phyloP scores from a whole-genome alignment of 2,888 invertebrate species.

The Drosophila leonis region DNA sequence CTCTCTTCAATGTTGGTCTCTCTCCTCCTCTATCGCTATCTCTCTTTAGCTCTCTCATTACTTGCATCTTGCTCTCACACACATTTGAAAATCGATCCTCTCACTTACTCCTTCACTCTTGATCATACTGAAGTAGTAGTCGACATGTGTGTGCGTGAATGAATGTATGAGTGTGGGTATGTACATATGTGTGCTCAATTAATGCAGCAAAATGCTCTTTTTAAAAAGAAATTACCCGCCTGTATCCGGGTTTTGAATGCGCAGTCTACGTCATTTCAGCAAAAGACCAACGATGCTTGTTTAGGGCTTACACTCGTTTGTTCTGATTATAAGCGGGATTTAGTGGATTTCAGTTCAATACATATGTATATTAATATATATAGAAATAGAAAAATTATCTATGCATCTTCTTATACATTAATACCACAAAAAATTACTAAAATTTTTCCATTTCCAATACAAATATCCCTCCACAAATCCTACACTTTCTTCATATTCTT shows the following conservation, averaged over 20 bases:
- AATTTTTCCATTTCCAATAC: no score
- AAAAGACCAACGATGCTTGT: slow-evolving; percentile 18
- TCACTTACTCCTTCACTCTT: slow-evolving; percentile 20
- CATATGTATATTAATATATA: not conserved
- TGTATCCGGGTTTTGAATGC: slow-evolving; percentile 42
- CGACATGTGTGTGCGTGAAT: not conserved
- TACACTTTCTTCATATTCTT: not conserved
- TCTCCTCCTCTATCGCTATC: slow-evolving; percentile 14
- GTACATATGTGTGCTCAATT: slow-evolving; percentile 51
- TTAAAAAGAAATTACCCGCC: slow-evolving; percentile 55
- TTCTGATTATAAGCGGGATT: not conserved
- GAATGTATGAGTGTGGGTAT: not conserved
- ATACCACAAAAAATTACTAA: no score
- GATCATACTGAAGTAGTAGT: slow-evolving; percentile 7
- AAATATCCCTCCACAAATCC: no score
- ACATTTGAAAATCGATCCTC: slow-evolving; percentile 2
- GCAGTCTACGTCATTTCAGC: slow-evolving; percentile 30
- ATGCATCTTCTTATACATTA: no score
- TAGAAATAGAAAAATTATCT: no score
- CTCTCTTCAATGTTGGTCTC: slow-evolving; percentile 32
- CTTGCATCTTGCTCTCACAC: slow-evolving; percentile 16
- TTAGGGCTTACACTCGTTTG: not conserved
- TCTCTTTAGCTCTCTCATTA: slow-evolving; percentile 5
- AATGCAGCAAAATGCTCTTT: slow-evolving; percentile 56
- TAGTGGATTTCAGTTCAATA: not conserved